phyloP scores from a whole-genome alignment of 2,113 vertebrate species.

The Podarcis raffonei region DNA sequence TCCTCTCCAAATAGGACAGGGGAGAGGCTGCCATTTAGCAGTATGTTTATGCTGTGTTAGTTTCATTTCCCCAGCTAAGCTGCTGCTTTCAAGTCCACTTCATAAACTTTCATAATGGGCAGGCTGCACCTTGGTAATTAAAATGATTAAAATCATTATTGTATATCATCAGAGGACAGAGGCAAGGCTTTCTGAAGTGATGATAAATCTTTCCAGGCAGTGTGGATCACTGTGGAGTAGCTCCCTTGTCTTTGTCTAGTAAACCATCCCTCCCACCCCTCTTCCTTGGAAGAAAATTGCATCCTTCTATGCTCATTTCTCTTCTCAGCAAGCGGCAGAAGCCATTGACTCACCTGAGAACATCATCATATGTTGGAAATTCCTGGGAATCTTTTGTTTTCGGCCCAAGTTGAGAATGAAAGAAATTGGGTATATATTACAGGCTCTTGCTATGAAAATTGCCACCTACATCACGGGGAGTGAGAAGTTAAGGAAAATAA shows the following conservation, averaged over 20 bases:
- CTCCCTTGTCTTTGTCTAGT: not conserved
- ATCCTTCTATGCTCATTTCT: not conserved
- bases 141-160: slow-evolving; percentile 28
- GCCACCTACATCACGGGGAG: slow-evolving; percentile 73
- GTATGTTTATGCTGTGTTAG: not conserved
- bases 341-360: slow-evolving; percentile 82
- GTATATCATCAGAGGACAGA: not conserved
- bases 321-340: not conserved
- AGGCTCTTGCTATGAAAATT: slow-evolving; percentile 84
- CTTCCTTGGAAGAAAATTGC: not conserved
- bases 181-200: not conserved
- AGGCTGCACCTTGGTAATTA: slow-evolving; percentile 19
- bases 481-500: slow-evolving; percentile 76
- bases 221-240: not conserved
- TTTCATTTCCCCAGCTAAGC: not conserved
- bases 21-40: not conserved
- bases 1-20: not conserved
- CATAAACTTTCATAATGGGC: slow-evolving; percentile 12
- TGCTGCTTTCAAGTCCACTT: slow-evolving; percentile 21
- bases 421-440: slow-evolving; percentile 87
- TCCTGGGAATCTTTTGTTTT: slow-evolving; percentile 79
- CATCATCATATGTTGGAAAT: slow-evolving; percentile 88
- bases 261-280: not conserved
- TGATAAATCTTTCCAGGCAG: not conserved
- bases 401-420: slow-evolving; percentile 85